phyloP scores from a whole-genome alignment of 2,888 invertebrate species.

The Lasioglossum vierecki region DNA sequence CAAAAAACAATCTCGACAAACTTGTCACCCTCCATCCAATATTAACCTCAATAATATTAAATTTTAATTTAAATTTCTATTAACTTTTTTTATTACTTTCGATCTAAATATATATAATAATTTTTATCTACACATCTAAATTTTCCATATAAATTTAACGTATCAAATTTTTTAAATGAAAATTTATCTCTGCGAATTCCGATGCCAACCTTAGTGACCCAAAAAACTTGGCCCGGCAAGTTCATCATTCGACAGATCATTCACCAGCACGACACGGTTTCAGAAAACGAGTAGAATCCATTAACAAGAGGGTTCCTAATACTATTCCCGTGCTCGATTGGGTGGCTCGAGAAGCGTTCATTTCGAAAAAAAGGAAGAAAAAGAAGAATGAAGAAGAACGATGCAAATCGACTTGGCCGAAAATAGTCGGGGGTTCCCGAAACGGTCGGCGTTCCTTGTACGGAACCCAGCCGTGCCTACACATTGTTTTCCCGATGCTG shows the following conservation, averaged over 20 bases:
- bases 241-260: not conserved
- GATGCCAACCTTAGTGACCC: not conserved
- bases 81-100: too few relatives aligned
- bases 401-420: conserved; percentile 4
- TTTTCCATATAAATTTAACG: too few relatives aligned
- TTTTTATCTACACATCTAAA: too few relatives aligned
- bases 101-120: too few relatives aligned
- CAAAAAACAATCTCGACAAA: not conserved
- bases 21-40: too few relatives aligned
- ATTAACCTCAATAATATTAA: too few relatives aligned
- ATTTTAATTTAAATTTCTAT: too few relatives aligned
- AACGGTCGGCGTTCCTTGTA: not conserved
- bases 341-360: not conserved
- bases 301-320: not conserved
- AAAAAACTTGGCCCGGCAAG: too few relatives aligned
- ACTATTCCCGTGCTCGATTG: not conserved
- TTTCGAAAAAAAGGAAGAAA: not conserved
- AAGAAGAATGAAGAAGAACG: not conserved
- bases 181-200: not conserved
- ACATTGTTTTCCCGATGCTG: conserved; percentile 6
- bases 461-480: not conserved
- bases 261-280: not conserved
- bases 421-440: not conserved
- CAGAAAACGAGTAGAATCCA: not conserved
- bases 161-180: too few relatives aligned